Evolutionary conservation across 2,888 invertebrate species (phyloP), one percentile per base, ranked within the genome.

Genomic region (Microctonus brassicae): DNA sequence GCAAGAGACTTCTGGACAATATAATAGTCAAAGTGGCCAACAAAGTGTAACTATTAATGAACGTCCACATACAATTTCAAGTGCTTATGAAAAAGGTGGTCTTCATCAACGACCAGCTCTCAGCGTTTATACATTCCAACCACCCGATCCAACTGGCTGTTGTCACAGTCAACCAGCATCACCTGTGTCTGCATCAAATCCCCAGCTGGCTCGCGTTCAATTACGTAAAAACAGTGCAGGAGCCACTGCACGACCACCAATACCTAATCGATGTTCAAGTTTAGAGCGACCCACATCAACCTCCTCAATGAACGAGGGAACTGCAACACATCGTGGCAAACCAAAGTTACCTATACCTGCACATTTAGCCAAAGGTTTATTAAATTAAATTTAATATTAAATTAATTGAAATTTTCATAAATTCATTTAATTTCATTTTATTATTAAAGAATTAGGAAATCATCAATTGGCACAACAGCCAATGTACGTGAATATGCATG

Each of bases 401-500:
- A n/a, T n/a, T 29, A 29, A 29, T 29, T 5, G 29, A 29, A 29
- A 5, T 29, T 5, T 29, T 3, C 29, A 5, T 29, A 29, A 63
- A 63, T 22, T 73, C 33, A 60, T 2, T 39, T 7, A 62, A 78
- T 20, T 77, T n/a, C n/a, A n/a, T n/a, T n/a, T n/a, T n/a, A n/a
- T n/a, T 77, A 73, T 82, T 81, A n/a, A 10, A 83, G 83, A 86
- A 80, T 79, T 86, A 77, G 83, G 82, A 61, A 80, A 80, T n/a
- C 84, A 87, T 78, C 84, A 85, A 75, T 78, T 84, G 24, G 77
- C 77, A 63, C 86, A 85, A 69, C 86, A 86, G 68, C 96, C 96
- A 26, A 91, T 96, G 83, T 97, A 97, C 88, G 96, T 96, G 82
- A 97, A 97, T 87, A 95, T 96, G 95, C 95, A 95, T 76, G 96